Conservation (phyloP, 35 echinoderm and acorn worm genomes). For the Chiridota heheva region DNA sequence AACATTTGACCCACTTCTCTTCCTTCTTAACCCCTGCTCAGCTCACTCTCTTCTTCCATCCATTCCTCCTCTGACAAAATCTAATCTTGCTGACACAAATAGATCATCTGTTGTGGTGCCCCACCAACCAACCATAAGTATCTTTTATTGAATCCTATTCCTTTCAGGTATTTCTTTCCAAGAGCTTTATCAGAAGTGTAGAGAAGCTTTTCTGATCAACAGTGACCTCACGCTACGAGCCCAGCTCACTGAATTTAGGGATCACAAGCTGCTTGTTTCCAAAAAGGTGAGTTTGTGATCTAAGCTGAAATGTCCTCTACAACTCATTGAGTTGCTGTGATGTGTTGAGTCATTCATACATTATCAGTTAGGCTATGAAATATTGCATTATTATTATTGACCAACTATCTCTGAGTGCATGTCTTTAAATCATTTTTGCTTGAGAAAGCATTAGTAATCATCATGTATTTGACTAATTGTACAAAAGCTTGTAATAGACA, state of each 20-base stretch:
- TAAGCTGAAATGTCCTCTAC: background rate
- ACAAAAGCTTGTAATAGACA: too few relatives aligned
- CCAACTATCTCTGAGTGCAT: background rate
- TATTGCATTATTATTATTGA: background rate
- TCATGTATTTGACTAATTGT: too few relatives aligned
- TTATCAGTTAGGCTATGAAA: background rate
- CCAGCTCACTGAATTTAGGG: conserved; percentile 93
- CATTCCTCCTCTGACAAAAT: background rate
- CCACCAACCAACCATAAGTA: background rate
- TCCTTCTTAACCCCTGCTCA: too few relatives aligned
- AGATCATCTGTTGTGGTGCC: background rate
- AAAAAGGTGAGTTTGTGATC: conserved; percentile 70
- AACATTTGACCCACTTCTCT: too few relatives aligned
- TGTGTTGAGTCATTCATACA: background rate
- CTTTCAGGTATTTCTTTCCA: conserved; percentile 95
- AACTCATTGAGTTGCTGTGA: background rate
- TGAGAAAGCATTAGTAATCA: too few relatives aligned
- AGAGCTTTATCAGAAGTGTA: conserved; percentile 93
- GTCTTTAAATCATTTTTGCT: background rate
- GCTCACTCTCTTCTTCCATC: too few relatives aligned
- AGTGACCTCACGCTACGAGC: conserved; percentile 92
- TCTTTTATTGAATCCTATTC: background rate
- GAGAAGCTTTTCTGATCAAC: conserved; percentile 95
- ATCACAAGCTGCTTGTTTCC: conserved; percentile 86
- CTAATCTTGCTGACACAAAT: background rate